Evolutionary conservation across 64 coral and sea anemone species (phyloP), one percentile per base, ranked within the genome.

Genomic region (Stylophora pistillata): DNA sequence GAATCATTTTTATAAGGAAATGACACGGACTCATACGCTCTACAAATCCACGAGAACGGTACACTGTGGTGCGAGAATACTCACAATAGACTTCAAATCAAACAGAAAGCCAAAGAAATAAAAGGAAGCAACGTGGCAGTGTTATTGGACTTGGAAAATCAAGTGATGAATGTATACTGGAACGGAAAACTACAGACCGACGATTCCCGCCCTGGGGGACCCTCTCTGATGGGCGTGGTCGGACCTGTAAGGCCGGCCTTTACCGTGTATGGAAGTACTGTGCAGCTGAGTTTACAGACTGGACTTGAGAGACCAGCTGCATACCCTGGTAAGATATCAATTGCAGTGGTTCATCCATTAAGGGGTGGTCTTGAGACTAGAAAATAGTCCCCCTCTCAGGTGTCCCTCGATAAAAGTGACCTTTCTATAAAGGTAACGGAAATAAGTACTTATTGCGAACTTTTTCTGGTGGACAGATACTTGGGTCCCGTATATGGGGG

Each of bases 81-180:
- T 14, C 66, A 55, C 66, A 79, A 96, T 30, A 78, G 81, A 52
- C 81, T 96, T 11, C 94, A 96, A 32, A 72, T 87, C 25, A 93
- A 93, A 82, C 86, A 70, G 55, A 96, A 96, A 75, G 41, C 74
- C 21, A 96, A 87, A 21, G 76, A 89, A 12, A 91, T 96, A 41
- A 96, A 96, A 53, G 94, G 91, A 20, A 89, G 90, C 37, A 96
- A 96, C 81, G 56, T 96, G 59, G 94, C 94, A 13, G 74, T 96
- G 13, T 69, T 96, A 1, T 53, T 96, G 21, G 94, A 96, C 74
- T 62, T 93, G 21, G 87, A 96, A 15, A 78, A 78, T 55, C 87
- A 78, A 63, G 72, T 58, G 47, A 96, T 96, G 81, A 86, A 90
- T 66, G 66, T 96, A 29, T 96, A 96, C 52, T 74, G 92, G 74